These are phyloP conservation scores for Colinus virginianus DNA, from an alignment of 2,113 vertebrate genomes.

Conservation along the genomic window DNA sequence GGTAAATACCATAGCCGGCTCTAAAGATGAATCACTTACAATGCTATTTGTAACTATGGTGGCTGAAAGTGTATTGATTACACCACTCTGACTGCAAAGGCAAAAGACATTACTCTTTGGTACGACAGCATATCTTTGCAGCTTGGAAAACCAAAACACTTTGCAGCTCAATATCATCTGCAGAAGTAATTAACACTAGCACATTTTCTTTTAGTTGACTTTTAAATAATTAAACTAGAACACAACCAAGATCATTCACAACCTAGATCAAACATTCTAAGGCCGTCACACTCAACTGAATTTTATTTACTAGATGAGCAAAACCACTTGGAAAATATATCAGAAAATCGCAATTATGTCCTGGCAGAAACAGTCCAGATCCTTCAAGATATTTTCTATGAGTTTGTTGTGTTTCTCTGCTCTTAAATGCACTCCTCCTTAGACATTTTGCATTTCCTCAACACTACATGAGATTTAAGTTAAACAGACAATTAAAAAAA, in stretches of 20 bases:
- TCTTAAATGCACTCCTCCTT: background rate
- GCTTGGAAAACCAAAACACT: background rate
- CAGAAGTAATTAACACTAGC: conserved; percentile 23
- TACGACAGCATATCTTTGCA: background rate
- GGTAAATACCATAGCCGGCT: background rate
- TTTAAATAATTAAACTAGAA: conserved; percentile 10
- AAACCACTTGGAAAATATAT: conserved; percentile 14
- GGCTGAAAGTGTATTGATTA: background rate
- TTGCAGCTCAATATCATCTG: background rate
- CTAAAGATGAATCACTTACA: background rate
- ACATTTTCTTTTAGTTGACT: background rate
- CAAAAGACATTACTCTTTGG: conserved; percentile 3
- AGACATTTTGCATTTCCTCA: background rate
- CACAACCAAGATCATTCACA: background rate
- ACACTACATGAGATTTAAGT: background rate
- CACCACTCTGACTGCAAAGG: background rate
- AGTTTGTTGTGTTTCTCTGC: background rate
- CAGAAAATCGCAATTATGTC: background rate
- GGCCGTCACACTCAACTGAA: background rate
- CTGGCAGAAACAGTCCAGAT: background rate
- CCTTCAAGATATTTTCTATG: background rate
- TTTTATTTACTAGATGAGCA: background rate
- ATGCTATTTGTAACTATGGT: background rate
- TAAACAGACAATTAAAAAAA: background rate
- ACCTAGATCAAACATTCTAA: background rate